Conservation (phyloP, 2,888 invertebrate genomes). For the Ypsolopha scabrella region DNA sequence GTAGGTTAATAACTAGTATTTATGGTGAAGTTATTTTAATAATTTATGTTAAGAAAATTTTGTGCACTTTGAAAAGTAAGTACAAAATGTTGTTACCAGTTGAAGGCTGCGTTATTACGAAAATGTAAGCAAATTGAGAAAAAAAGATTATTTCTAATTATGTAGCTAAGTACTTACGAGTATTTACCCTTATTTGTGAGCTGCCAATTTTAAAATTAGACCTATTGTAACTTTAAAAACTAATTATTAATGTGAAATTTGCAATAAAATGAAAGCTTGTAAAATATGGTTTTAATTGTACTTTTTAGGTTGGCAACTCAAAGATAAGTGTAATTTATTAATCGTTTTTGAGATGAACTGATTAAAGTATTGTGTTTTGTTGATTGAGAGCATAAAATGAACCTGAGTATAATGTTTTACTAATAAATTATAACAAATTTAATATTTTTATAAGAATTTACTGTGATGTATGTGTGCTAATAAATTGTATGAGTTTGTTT, state of each 20-base stretch:
- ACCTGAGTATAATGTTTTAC: too few relatives aligned
- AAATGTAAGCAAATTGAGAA: background rate
- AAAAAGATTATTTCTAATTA: too few relatives aligned
- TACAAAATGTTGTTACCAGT: constrained; percentile 1
- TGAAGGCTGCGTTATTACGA: background rate
- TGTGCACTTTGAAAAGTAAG: background rate
- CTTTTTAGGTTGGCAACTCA: background rate
- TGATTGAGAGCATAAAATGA: too few relatives aligned
- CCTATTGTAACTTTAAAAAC: too few relatives aligned
- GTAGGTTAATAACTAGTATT: background rate
- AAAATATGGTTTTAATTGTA: too few relatives aligned
- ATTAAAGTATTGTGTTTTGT: background rate
- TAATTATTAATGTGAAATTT: too few relatives aligned
- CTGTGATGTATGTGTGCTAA: background rate
- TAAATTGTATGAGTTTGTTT: constrained; percentile 2
- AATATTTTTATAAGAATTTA: background rate
- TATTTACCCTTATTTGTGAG: too few relatives aligned
- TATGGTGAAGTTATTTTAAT: background rate
- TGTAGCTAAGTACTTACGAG: too few relatives aligned
- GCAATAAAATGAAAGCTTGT: too few relatives aligned
- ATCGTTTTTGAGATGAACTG: background rate
- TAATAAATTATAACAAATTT: background rate
- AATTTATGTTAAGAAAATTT: background rate
- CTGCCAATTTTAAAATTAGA: too few relatives aligned
- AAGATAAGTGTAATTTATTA: background rate